Evolutionary conservation across 2,113 vertebrate genomes (phyloP).

Genomic region (Anoplopoma fimbria): DNA sequence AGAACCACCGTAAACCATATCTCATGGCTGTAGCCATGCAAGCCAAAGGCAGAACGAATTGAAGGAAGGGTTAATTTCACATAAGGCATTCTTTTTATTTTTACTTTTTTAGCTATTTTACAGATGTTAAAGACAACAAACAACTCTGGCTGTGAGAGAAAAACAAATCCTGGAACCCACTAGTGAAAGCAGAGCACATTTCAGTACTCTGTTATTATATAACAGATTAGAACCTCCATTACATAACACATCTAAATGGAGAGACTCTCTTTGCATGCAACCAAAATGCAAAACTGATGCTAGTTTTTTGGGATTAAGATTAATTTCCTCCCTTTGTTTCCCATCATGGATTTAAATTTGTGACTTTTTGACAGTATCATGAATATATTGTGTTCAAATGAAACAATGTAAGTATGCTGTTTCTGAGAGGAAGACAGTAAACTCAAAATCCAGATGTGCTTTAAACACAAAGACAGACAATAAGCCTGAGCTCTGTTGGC

Average conservation of each 20-base stretch:
- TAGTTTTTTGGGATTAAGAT: conserved; percentile 39
- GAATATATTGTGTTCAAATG: background rate
- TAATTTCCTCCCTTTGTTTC: conserved; percentile 13
- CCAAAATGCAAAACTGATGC: conserved; percentile 34
- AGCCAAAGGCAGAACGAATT: background rate
- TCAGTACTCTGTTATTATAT: conserved; percentile 54
- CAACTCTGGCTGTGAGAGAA: background rate
- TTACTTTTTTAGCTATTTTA: background rate
- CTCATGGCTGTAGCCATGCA: background rate
- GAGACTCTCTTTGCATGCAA: conserved; percentile 29
- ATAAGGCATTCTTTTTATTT: background rate
- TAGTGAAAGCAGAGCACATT: conserved; percentile 40
- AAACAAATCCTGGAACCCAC: conserved; percentile 37
- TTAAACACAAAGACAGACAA: background rate
- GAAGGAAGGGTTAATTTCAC: conserved; percentile 1
- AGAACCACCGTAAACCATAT: background rate
- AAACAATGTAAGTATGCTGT: background rate
- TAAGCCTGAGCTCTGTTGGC: background rate
- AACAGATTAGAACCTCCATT: conserved; percentile 52
- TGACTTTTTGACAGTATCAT: background rate
- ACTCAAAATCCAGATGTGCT: conserved; percentile 8
- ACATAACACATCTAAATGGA: conserved; percentile 40
- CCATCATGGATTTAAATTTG: background rate
- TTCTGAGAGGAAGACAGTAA: background rate
- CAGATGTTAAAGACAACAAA: too few species aligned